Conservation (phyloP, 1,140 invertebrate species). For the Dinoponera quadriceps region DNA sequence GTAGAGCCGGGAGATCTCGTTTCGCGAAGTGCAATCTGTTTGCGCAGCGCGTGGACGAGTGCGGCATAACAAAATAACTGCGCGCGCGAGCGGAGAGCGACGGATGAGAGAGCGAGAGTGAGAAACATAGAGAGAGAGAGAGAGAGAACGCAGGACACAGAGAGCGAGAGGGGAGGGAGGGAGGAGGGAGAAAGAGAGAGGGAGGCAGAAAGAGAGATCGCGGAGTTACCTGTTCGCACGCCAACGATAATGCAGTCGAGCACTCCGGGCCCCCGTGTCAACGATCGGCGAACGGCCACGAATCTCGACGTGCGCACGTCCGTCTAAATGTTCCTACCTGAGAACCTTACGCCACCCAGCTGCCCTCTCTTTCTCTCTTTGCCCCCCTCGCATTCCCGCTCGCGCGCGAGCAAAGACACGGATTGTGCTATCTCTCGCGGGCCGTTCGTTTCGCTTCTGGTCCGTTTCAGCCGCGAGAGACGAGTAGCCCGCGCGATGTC, state of each 20-base stretch:
- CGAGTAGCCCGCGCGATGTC: conserved; percentile 44
- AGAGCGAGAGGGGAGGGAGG: not conserved
- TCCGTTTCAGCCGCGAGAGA: conserved; percentile 54
- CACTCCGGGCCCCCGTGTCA: conserved; percentile 72
- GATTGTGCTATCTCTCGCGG: conserved; percentile 66
- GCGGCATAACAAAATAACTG: conserved; percentile 70
- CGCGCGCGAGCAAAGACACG: conserved; percentile 61
- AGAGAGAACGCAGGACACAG: not conserved
- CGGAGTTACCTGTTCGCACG: conserved; percentile 76
- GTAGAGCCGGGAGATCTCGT: conserved; percentile 54
- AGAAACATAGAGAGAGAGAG: not conserved
- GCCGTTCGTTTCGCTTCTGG: conserved; percentile 60
- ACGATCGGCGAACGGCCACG: conserved; percentile 77
- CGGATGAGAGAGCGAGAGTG: conserved; percentile 9
- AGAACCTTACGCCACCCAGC: conserved; percentile 73
- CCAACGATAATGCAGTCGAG: conserved; percentile 75
- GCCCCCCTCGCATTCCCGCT: conserved; percentile 58
- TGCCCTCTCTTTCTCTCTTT: conserved; percentile 39
- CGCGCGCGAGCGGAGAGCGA: conserved; percentile 38
- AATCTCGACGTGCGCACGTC: conserved; percentile 75
- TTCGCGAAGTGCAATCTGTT: conserved; percentile 70
- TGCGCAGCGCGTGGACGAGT: conserved; percentile 69
- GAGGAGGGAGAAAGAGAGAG: conserved; percentile 22
- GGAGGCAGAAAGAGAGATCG: conserved; percentile 64
- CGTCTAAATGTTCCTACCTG: conserved; percentile 78